phyloP scores from a whole-genome alignment of 1,140 invertebrate genomes.

The Ptiloglossa arizonensis region DNA sequence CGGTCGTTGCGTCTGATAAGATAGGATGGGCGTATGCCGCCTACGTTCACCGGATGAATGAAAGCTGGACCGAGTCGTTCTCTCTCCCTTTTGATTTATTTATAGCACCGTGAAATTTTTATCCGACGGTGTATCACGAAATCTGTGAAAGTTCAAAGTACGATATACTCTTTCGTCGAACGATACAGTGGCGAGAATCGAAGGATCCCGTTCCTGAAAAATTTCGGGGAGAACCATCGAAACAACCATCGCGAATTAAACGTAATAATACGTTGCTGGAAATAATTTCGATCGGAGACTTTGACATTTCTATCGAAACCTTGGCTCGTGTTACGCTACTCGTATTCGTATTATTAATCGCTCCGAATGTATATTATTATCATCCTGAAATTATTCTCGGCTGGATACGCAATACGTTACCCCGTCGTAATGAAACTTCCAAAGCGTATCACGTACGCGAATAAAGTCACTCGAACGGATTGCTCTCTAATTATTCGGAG shows the following conservation, averaged over 20 bases:
- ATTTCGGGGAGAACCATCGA: background rate
- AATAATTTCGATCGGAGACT: too few species aligned
- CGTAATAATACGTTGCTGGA: background rate
- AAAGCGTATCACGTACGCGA: too few species aligned
- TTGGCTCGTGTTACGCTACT: too few species aligned
- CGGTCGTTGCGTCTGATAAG: conserved; percentile 69
- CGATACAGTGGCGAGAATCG: background rate
- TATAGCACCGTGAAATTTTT: conserved; percentile 5
- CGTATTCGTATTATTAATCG: too few species aligned
- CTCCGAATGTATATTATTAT: too few species aligned
- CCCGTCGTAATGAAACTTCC: too few species aligned
- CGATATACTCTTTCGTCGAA: conserved; percentile 1
- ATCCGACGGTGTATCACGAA: conserved; percentile 1
- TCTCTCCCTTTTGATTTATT: conserved; percentile 20
- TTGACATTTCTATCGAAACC: too few species aligned
- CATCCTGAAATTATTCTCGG: too few species aligned
- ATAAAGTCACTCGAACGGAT: too few species aligned
- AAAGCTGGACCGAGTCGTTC: conserved; percentile 52
- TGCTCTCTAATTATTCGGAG: too few species aligned
- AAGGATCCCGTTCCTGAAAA: background rate
- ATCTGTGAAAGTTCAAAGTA: conserved; percentile 1
- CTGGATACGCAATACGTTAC: too few species aligned
- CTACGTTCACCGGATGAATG: conserved; percentile 48
- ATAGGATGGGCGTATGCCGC: conserved; percentile 63
- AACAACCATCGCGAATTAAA: background rate